These are phyloP conservation scores for Anisognathus igniventris DNA, from an alignment of 2,797 vertebrate genomes.

Conservation along the genomic window DNA sequence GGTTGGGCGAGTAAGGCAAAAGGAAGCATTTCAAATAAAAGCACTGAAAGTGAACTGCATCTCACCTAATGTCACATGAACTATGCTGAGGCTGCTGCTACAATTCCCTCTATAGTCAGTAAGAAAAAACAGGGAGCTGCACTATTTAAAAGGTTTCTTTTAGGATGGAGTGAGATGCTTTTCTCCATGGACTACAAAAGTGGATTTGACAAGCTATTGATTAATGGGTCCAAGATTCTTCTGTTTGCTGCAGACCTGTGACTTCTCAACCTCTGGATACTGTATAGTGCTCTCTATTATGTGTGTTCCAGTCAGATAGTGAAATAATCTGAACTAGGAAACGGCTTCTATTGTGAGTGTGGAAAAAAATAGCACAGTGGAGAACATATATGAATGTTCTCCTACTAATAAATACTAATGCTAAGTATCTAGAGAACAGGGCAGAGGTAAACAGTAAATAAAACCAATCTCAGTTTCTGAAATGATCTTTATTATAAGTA, in stretches of 20 bases:
- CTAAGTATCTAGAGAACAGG: not conserved
- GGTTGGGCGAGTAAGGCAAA: not conserved
- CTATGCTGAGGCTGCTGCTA: not conserved
- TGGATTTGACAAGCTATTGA: not conserved
- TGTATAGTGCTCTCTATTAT: not conserved
- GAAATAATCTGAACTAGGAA: not conserved
- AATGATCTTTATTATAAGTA: slow-evolving; percentile 5
- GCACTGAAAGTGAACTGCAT: not conserved
- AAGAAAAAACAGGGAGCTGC: not conserved
- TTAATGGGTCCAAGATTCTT: not conserved
- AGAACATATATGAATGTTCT: not conserved
- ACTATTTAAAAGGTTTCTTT: not conserved
- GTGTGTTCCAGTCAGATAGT: not conserved
- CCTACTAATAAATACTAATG: not conserved
- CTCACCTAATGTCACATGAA: not conserved
- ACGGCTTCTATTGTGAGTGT: not conserved
- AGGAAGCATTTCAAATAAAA: not conserved
- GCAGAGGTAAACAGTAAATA: slow-evolving; percentile 15
- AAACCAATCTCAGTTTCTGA: slow-evolving; percentile 55
- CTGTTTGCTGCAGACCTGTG: not conserved
- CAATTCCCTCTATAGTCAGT: not conserved
- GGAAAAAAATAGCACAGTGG: not conserved
- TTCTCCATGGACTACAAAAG: not conserved
- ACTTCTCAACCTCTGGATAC: not conserved
- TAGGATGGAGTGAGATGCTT: not conserved